These are phyloP conservation scores for Netelia fuscicornis DNA, from an alignment of 2,888 invertebrate genomes.

Conservation along the genomic window DNA sequence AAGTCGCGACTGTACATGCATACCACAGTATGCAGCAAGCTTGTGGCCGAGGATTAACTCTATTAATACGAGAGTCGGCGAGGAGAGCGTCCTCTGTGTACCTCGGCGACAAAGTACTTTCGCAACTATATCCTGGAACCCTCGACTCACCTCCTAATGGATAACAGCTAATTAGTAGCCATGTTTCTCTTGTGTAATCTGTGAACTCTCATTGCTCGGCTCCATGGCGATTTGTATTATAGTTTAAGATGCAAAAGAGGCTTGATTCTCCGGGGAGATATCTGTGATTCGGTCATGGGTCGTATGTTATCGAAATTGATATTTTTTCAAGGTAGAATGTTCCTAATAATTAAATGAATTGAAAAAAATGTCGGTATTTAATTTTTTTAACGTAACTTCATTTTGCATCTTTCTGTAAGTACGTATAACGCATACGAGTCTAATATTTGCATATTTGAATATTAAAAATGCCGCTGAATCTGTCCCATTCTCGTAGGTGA, in stretches of 20 bases:
- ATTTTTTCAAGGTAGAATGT: background rate
- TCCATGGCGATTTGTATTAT: background rate
- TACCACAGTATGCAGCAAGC: background rate
- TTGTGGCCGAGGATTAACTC: constrained; percentile 48
- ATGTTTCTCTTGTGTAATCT: constrained; percentile 18
- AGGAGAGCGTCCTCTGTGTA: constrained; percentile 1
- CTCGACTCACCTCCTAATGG: constrained; percentile 42
- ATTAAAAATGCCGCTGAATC: constrained; percentile 13
- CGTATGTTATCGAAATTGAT: background rate
- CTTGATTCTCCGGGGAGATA: constrained; percentile 11
- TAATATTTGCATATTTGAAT: constrained; percentile 8
- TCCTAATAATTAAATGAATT: too few species aligned
- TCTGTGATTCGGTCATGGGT: background rate
- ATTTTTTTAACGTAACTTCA: too few species aligned
- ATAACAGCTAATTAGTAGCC: constrained; percentile 36
- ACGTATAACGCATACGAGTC: background rate
- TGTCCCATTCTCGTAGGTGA: background rate
- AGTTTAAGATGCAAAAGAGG: background rate
- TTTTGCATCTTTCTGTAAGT: too few species aligned
- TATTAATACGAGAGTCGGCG: constrained; percentile 52
- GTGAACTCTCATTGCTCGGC: background rate
- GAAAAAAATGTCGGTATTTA: too few species aligned
- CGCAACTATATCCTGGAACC: constrained; percentile 47
- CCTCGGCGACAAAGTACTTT: constrained; percentile 47
- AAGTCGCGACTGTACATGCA: constrained; percentile 16